Evolutionary conservation across 2,888 invertebrate species (phyloP).

Genomic region (Chloromyia formosa): DNA sequence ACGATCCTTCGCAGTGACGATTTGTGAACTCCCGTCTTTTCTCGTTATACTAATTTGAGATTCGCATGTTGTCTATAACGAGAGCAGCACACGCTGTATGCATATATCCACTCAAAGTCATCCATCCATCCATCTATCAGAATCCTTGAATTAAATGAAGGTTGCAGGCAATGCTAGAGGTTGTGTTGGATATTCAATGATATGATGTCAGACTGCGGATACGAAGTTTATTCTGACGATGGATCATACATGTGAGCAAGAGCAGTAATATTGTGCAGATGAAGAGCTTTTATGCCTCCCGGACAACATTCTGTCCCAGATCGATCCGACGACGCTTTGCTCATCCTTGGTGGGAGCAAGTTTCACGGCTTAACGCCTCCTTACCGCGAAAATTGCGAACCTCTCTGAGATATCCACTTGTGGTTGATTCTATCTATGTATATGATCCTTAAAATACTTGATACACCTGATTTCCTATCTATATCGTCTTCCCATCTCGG

Average conservation of each 20-base stretch:
- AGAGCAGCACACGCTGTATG: neutral
- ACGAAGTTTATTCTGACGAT: too few species aligned
- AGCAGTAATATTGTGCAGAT: too few species aligned
- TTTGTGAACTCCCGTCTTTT: neutral
- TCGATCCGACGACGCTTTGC: too few species aligned
- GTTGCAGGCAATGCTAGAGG: neutral
- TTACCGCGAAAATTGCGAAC: too few species aligned
- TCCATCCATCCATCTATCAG: neutral
- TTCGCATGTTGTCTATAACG: conserved; percentile 23
- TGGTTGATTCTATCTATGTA: too few species aligned
- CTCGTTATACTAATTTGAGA: conserved; percentile 28
- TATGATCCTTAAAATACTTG: too few species aligned
- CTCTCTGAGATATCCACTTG: too few species aligned
- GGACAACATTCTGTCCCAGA: too few species aligned
- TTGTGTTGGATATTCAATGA: neutral
- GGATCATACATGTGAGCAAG: too few species aligned
- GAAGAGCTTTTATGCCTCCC: too few species aligned
- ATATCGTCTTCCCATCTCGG: neutral
- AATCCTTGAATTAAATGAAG: conserved; percentile 7
- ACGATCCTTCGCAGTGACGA: neutral
- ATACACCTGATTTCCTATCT: neutral
- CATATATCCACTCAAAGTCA: conserved; percentile 14
- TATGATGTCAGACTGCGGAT: neutral
- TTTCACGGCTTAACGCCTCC: too few species aligned
- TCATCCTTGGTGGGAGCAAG: too few species aligned